Base-by-base conservation (phyloP, 1,140 invertebrate genomes). In the Diplogasteroides magnus region DNA sequence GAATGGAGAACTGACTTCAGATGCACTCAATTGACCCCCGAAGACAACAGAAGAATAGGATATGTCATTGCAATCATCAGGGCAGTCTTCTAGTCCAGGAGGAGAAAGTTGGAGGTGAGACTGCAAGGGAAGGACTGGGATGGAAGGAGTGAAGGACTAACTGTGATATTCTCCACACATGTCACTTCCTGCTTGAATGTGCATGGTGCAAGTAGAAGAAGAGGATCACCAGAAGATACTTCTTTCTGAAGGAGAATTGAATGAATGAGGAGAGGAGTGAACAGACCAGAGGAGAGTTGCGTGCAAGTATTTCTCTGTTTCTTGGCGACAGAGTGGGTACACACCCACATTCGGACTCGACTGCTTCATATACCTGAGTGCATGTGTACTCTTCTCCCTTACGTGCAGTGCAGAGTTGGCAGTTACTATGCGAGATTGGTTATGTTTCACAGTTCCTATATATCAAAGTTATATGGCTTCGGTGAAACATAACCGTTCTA, bases 11-110 rank as follows among this genome's bases (percentile, higher is more conserved):
- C n/a, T n/a, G n/a, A n/a, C n/a, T n/a, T n/a, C n/a, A n/a, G n/a
- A n/a, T n/a, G 37, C 6, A 48, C 6, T 67, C 37, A 75, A 57
- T n/a, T 71, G 63, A 48, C 70, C 76, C 6, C 75, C 75, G 55
- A 76, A 76, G 14, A 76, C 75, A 59, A 76, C 68, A 1, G 74
- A 72, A 23, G 74, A 72, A 61, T 68, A 76, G 1, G 69, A 65
- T 13, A 76, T 66, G 26, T 76, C 75, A 15, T 72, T 28, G 48
- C 75, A 76, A 31, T 76, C 75, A 19, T 76, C 63, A 19, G 69
- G 62, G 27, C 71, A 72, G 28, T 2, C 0, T 27, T 27, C 3
- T 61, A 31, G 0, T 1, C 15, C 6, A 25, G 62, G 3, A n/a
- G 14, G 32, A 1, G 1, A 28, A 32, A 64, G 23, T 64, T 0